These are phyloP conservation scores for Sweltsa coloradensis DNA, from an alignment of 1,140 invertebrate genomes.

Conservation along the genomic window DNA sequence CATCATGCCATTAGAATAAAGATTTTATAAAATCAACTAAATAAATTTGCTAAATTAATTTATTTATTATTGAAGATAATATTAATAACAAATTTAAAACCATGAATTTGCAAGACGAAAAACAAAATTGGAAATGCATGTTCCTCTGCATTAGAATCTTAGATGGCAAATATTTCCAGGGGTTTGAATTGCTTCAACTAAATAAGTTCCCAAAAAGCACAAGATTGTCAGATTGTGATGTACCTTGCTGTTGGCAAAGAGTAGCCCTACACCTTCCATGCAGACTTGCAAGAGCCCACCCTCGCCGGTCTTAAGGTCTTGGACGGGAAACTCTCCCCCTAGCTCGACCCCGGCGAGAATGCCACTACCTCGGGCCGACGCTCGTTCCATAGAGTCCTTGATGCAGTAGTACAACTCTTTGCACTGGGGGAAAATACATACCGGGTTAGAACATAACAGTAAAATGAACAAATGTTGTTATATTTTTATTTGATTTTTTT, in stretches of 20 bases:
- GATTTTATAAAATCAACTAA: no score
- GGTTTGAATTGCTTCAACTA: constrained; percentile 7
- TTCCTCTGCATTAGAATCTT: constrained; percentile 6
- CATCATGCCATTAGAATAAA: no score
- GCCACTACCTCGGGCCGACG: constrained; percentile 70
- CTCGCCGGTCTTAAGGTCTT: constrained; percentile 91
- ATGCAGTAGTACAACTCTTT: constrained; percentile 97
- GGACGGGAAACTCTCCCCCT: constrained; percentile 96
- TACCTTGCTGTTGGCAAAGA: constrained; percentile 99
- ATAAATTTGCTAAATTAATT: background rate
- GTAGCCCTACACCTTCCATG: constrained; percentile 95
- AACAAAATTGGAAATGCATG: background rate
- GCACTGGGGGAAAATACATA: no score
- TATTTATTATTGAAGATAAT: background rate
- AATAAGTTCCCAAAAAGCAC: no score
- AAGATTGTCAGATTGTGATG: no score
- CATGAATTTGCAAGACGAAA: background rate
- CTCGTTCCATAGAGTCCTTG: constrained; percentile 96
- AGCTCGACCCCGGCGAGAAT: constrained; percentile 63
- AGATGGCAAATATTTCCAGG: constrained; percentile 10
- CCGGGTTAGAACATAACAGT: no score
- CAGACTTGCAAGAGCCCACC: constrained; percentile 96
- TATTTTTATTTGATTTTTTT: no score
- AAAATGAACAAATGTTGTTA: no score
- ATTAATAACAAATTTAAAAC: background rate